Evolutionary conservation across 2,888 invertebrate species (phyloP).

Genomic region (Oegoconia quadripuncta): DNA sequence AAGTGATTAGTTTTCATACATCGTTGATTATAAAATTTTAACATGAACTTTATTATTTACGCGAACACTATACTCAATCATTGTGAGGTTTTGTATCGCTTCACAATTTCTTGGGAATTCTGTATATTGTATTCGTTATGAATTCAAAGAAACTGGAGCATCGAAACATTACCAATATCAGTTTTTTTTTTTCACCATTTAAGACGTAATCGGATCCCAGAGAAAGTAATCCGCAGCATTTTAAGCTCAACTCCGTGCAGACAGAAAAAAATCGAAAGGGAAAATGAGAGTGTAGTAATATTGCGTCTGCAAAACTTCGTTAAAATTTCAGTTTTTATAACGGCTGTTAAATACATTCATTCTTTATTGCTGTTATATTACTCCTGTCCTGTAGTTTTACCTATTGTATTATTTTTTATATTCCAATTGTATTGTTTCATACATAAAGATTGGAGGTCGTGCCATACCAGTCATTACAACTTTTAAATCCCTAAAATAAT

Average conservation of each 20-base stretch:
- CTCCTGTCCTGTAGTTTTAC: slow-evolving; percentile 10
- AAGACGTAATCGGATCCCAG: slow-evolving; percentile 58
- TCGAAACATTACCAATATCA: too few relatives aligned
- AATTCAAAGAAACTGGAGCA: too few relatives aligned
- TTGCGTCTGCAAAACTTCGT: slow-evolving; percentile 33
- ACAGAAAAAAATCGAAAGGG: slow-evolving; percentile 56
- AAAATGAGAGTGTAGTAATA: slow-evolving; percentile 62
- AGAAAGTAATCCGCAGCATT: slow-evolving; percentile 66
- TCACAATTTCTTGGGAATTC: neutral
- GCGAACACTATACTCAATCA: slow-evolving; percentile 8
- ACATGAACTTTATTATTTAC: slow-evolving; percentile 17
- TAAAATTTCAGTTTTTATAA: slow-evolving; percentile 38
- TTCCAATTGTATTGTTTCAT: too few relatives aligned
- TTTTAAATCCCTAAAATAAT: too few relatives aligned
- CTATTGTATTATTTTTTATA: slow-evolving; percentile 3
- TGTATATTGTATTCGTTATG: too few relatives aligned
- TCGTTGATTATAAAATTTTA: slow-evolving; percentile 46
- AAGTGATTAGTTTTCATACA: slow-evolving; percentile 65
- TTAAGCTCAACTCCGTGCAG: slow-evolving; percentile 49
- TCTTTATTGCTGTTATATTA: slow-evolving; percentile 27
- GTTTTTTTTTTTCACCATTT: too few relatives aligned
- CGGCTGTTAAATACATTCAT: slow-evolving; percentile 35
- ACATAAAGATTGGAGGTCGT: too few relatives aligned
- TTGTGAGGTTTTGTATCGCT: neutral
- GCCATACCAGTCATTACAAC: too few relatives aligned